These are phyloP conservation scores for Protobothrops mucrosquamatus DNA, from an alignment of 2,113 vertebrate genomes.

Conservation along the genomic window DNA sequence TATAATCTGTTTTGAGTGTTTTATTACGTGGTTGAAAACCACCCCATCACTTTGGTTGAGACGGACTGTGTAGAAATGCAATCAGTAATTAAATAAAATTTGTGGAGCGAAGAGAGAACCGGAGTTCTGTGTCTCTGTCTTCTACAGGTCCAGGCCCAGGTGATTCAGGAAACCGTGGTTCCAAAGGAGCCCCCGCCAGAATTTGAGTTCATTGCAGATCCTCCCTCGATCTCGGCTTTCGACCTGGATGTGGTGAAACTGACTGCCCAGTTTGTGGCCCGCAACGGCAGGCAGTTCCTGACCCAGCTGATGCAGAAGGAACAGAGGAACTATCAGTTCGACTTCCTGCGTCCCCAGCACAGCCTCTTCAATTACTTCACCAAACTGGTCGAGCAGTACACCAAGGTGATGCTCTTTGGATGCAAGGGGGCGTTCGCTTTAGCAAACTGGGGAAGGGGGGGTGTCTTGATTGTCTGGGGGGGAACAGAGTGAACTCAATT, in stretches of 20 bases:
- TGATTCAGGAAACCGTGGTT: constrained; percentile 90
- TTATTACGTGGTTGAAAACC: background rate
- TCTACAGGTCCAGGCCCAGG: constrained; percentile 89
- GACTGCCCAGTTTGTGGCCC: constrained; percentile 95
- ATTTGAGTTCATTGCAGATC: constrained; percentile 96
- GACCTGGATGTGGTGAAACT: constrained; percentile 97
- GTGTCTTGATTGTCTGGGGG: background rate
- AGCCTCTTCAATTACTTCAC: constrained; percentile 99
- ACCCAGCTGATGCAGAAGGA: constrained; percentile 99
- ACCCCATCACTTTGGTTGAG: too few relatives aligned
- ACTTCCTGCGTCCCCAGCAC: constrained; percentile 96
- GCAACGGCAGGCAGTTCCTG: constrained; percentile 95
- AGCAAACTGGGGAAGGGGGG: background rate
- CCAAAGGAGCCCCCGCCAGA: constrained; percentile 96
- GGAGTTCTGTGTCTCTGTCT: accelerated
- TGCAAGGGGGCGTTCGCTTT: background rate
- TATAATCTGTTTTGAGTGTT: background rate
- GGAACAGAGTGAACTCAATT: background rate
- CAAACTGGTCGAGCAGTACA: constrained; percentile 98
- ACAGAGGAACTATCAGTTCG: constrained; percentile 98
- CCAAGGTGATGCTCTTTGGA: constrained; percentile 78
- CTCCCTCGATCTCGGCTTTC: constrained; percentile 95
- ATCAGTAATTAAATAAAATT: background rate
- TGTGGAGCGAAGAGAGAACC: background rate
- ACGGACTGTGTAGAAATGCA: too few relatives aligned